A percentile compares a stretch with the other conserved stretches of the same genome.
Evolutionary conservation across 30 jellyfish, hydroid and myxozoan genomes (phyloP).

Genomic region (Phacellophora camtschatica): DNA sequence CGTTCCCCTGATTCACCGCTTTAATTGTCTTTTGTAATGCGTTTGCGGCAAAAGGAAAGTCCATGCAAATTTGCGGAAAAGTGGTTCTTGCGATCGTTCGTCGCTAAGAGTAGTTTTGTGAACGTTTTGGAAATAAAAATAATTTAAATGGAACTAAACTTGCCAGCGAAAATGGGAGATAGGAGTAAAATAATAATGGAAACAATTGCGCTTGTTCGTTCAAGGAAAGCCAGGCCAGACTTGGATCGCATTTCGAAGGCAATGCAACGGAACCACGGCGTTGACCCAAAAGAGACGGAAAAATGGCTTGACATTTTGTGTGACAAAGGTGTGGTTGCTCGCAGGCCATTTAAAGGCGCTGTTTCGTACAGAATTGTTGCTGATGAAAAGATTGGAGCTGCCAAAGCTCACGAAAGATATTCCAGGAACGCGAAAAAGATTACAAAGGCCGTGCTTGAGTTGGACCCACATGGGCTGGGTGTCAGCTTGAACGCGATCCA

Average conservation of each 20-base stretch:
- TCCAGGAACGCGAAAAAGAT: slow-evolving; percentile 50
- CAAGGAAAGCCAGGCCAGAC: slow-evolving; percentile 88
- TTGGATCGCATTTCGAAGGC: slow-evolving; percentile 82
- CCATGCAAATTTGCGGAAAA: slow-evolving; percentile 64
- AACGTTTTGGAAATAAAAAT: background rate
- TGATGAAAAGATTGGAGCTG: slow-evolving; percentile 56
- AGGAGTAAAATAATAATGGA: slow-evolving; percentile 52
- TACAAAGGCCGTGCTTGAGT: slow-evolving; percentile 41
- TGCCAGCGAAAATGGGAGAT: slow-evolving; percentile 22
- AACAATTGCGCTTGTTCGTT: slow-evolving; percentile 75
- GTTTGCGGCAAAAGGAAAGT: slow-evolving; percentile 78
- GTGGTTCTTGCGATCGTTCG: background rate
- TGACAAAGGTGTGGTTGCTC: slow-evolving; percentile 68
- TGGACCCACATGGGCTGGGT: slow-evolving; percentile 69
- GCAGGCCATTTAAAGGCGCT: slow-evolving; percentile 79
- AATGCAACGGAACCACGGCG: slow-evolving; percentile 76
- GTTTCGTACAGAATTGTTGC: slow-evolving; percentile 77
- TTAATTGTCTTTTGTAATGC: slow-evolving; percentile 51
- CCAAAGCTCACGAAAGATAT: slow-evolving; percentile 48
- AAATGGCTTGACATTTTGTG: slow-evolving; percentile 57
- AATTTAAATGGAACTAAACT: background rate
- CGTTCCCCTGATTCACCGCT: slow-evolving; percentile 9
- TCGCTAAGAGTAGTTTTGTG: background rate
- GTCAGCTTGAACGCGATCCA: slow-evolving; percentile 66
- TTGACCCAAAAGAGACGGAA: slow-evolving; percentile 73